Conservation (phyloP, 2,113 vertebrate genomes). For the Lathamus discolor region DNA sequence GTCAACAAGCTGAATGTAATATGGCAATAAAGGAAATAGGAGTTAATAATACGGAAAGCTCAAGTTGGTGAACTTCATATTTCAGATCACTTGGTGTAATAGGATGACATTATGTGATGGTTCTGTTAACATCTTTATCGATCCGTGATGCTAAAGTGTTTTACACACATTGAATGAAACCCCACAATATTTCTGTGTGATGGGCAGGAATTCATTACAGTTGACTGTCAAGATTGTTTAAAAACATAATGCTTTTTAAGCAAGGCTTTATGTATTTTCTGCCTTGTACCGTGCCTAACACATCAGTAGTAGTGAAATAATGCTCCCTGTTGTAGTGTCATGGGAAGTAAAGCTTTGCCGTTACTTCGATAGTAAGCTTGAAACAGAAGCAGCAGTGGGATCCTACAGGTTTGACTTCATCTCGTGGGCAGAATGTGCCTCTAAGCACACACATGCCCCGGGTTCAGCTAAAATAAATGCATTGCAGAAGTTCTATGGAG, state of each 20-base stretch:
- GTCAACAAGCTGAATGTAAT: not conserved
- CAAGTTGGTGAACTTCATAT: not conserved
- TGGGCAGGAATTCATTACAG: not conserved
- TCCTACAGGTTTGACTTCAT: not conserved
- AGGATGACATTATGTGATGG: not conserved
- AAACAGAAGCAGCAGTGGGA: not conserved
- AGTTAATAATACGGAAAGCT: not conserved
- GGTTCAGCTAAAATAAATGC: not conserved
- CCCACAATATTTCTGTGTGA: not conserved
- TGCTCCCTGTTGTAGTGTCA: not conserved
- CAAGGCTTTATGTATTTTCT: not conserved
- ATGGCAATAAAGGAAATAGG: not conserved
- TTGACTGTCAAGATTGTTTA: not conserved
- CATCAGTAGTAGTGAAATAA: not conserved
- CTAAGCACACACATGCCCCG: fast-evolving
- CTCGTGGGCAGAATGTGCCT: not conserved
- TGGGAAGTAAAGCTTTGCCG: not conserved
- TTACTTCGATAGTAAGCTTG: not conserved
- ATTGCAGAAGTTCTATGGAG: not conserved
- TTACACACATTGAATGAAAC: not conserved
- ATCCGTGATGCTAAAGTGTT: not conserved
- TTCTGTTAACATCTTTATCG: not conserved
- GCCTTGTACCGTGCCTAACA: fast-evolving
- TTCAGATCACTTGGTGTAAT: not conserved
- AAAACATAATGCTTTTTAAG: not conserved